Evolutionary conservation across 2,113 vertebrate species (phyloP).

Genomic region (Gulo gulo): DNA sequence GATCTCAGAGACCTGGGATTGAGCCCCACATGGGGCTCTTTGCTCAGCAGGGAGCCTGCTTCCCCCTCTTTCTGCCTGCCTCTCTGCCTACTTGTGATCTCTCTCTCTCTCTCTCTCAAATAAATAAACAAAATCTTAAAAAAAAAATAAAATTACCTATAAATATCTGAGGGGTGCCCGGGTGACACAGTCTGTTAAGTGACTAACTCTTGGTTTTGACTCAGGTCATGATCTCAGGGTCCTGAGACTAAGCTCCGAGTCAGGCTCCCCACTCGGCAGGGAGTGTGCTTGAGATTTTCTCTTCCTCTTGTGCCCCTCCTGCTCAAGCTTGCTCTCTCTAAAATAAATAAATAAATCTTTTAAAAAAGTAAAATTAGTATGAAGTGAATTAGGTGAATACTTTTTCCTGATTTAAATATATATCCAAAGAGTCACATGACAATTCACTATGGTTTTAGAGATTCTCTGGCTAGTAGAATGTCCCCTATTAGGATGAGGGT

Average conservation of each 20-base stretch:
- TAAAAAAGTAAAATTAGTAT: not conserved
- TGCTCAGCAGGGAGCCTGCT: too few species aligned
- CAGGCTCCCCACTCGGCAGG: not conserved
- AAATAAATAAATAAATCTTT: not conserved
- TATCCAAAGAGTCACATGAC: not conserved
- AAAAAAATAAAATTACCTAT: not conserved
- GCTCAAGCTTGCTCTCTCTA: not conserved
- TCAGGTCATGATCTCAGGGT: not conserved
- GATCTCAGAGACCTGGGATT: not conserved
- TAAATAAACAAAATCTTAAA: too few species aligned
- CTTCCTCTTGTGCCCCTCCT: not conserved
- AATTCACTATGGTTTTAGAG: not conserved
- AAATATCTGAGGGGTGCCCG: too few species aligned
- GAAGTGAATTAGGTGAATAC: not conserved
- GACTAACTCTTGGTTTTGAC: too few species aligned
- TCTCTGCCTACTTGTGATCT: too few species aligned
- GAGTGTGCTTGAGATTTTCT: not conserved
- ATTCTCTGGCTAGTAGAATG: not conserved
- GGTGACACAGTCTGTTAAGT: too few species aligned
- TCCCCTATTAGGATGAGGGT: not conserved
- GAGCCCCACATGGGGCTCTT: not conserved
- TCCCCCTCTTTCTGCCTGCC: too few species aligned
- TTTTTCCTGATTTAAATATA: not conserved
- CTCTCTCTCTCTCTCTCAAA: too few species aligned
- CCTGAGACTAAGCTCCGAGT: not conserved